Percentiles rank a stretch among this genome's conserved stretches.
Evolutionary conservation across 2,888 invertebrate genomes (phyloP).

Genomic region (Trimorus sp.): DNA sequence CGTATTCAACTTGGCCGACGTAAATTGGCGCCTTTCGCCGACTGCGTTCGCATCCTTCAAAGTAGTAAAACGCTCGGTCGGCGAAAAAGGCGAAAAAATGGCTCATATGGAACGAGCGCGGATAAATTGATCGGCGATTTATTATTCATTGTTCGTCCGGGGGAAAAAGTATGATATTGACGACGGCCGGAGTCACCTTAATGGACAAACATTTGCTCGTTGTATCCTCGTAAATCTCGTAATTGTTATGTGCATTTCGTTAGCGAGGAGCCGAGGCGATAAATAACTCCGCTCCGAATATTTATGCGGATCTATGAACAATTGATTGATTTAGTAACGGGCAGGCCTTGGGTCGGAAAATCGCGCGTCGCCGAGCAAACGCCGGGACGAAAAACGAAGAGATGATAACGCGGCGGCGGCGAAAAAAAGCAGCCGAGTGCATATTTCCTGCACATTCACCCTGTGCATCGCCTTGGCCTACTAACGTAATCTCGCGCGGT

Average conservation of each 20-base stretch:
- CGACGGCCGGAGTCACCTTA: not conserved
- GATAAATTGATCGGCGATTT: no score
- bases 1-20: no score
- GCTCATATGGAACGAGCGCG: no score
- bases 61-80: no score
- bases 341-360: no score
- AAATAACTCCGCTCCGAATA: constrained; percentile 42
- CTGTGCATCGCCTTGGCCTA: constrained; percentile 76
- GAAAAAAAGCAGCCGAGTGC: constrained; percentile 54
- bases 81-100: no score
- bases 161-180: not conserved
- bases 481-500: constrained; percentile 74
- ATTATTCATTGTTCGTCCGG: not conserved
- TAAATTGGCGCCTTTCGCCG: no score
- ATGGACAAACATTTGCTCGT: constrained; percentile 19
- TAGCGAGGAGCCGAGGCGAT: constrained; percentile 35
- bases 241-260: constrained; percentile 30
- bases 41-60: not conserved
- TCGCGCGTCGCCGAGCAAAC: no score
- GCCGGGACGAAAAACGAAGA: constrained; percentile 40
- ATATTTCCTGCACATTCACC: constrained; percentile 67
- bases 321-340: constrained; percentile 40
- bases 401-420: constrained; percentile 45
- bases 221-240: constrained; percentile 45
- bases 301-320: constrained; percentile 56